These are phyloP conservation scores for Chymomyza fuscimana DNA, from an alignment of 2,888 invertebrate species.

Conservation along the genomic window DNA sequence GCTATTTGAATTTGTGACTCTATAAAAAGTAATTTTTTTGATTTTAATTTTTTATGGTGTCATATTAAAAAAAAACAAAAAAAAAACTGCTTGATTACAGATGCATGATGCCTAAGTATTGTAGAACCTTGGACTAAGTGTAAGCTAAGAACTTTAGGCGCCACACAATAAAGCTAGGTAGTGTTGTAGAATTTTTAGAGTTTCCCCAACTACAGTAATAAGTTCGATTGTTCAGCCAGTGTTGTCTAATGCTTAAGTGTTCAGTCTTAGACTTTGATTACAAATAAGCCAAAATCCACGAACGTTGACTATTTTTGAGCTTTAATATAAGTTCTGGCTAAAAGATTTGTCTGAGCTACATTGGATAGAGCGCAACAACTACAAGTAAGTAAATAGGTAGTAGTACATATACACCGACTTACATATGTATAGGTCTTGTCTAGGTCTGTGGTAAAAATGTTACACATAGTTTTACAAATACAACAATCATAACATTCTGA, in stretches of 20 bases:
- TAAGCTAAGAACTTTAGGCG: not conserved
- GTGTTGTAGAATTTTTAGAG: not conserved
- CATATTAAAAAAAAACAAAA: too few species aligned
- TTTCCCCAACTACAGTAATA: not conserved
- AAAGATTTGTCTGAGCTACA: constrained; percentile 44
- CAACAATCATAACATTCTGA: constrained; percentile 25
- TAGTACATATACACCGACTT: constrained; percentile 30
- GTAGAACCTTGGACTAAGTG: not conserved
- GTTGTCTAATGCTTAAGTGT: not conserved
- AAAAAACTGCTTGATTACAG: not conserved
- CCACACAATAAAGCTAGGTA: not conserved
- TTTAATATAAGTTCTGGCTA: constrained; percentile 26
- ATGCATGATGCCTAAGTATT: not conserved
- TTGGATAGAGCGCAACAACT: constrained; percentile 16
- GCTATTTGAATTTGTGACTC: too few species aligned
- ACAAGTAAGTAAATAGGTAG: constrained; percentile 12
- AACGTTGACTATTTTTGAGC: constrained; percentile 29
- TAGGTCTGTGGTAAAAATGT: constrained; percentile 3
- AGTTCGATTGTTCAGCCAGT: not conserved
- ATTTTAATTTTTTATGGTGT: too few species aligned
- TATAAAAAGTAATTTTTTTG: too few species aligned
- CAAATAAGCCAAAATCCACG: constrained; percentile 2
- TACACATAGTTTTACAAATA: constrained; percentile 1
- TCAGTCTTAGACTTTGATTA: constrained; percentile 11
- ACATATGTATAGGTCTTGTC: constrained; percentile 6